phyloP scores from a whole-genome alignment of 2,113 vertebrate genomes.

The Rhinoderma darwinii region DNA sequence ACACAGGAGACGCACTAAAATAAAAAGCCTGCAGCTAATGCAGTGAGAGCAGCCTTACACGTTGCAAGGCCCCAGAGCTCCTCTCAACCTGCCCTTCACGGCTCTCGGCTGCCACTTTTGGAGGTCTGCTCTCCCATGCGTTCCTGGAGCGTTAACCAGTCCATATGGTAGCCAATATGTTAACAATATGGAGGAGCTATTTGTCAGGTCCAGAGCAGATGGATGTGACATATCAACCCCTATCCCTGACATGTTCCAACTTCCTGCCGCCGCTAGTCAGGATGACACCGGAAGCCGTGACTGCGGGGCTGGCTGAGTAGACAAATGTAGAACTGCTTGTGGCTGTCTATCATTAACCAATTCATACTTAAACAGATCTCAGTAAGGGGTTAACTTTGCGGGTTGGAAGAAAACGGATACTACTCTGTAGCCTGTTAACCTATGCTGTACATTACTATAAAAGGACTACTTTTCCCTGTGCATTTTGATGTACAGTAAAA shows the following conservation, averaged over 20 bases:
- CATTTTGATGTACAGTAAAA: too few relatives aligned
- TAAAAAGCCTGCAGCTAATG: conserved; percentile 53
- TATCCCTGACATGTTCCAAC: conserved; percentile 77
- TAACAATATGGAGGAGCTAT: conserved; percentile 71
- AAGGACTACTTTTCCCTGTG: too few relatives aligned
- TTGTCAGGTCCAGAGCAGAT: conserved; percentile 71
- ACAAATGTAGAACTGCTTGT: background rate
- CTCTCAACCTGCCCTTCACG: conserved; percentile 71
- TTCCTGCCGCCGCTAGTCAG: conserved; percentile 68
- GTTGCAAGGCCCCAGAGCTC: conserved; percentile 68
- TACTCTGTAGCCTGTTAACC: too few relatives aligned
- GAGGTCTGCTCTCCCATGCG: conserved; percentile 74
- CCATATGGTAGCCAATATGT: conserved; percentile 75
- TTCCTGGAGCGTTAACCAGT: conserved; percentile 74
- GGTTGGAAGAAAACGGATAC: too few relatives aligned
- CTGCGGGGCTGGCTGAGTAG: background rate
- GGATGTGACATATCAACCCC: conserved; percentile 69
- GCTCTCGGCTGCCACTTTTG: conserved; percentile 70
- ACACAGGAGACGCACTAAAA: conserved; percentile 42
- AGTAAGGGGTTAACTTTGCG: too few relatives aligned
- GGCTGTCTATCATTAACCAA: background rate
- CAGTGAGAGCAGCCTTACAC: conserved; percentile 66
- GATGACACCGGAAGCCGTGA: conserved; percentile 38
- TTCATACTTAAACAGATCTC: background rate
- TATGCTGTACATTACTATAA: too few relatives aligned